Conservation (phyloP, 2,888 invertebrate species). For the Acleris emargana region DNA sequence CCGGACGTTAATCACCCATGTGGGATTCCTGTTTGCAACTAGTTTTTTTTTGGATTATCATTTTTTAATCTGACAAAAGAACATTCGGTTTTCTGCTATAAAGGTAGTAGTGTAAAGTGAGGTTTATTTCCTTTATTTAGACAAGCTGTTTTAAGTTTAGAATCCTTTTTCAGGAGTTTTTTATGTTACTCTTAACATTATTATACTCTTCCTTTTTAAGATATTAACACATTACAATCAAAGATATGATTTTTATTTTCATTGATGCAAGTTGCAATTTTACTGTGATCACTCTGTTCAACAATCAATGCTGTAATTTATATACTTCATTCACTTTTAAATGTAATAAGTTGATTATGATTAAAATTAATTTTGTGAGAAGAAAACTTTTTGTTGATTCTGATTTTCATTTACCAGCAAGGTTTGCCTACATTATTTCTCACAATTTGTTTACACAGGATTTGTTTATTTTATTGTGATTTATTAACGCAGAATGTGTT, state of each 20-base stretch:
- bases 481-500: slow-evolving; percentile 13
- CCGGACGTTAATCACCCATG: background rate
- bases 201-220: slow-evolving; percentile 60
- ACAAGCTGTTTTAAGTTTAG: slow-evolving; percentile 55
- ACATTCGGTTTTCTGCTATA: slow-evolving; percentile 19
- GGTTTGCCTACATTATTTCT: slow-evolving; percentile 8
- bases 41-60: slow-evolving; percentile 23
- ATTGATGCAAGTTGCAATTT: slow-evolving; percentile 51
- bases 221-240: slow-evolving; percentile 60
- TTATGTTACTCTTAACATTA: slow-evolving; percentile 56
- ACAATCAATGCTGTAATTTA: slow-evolving; percentile 63
- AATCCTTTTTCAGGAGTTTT: slow-evolving; percentile 56
- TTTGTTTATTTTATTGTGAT: slow-evolving; percentile 12
- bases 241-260: slow-evolving; percentile 61
- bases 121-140: slow-evolving; percentile 42
- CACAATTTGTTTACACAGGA: slow-evolving; percentile 40
- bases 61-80: slow-evolving; percentile 27
- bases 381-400: slow-evolving; percentile 55
- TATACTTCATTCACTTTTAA: slow-evolving; percentile 58
- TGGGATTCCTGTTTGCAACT: slow-evolving; percentile 11
- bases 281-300: slow-evolving; percentile 60
- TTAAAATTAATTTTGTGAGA: slow-evolving; percentile 42
- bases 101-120: slow-evolving; percentile 35
- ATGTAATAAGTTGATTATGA: slow-evolving; percentile 37
- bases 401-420: slow-evolving; percentile 15